These are phyloP conservation scores for Araneus ventricosus DNA, from an alignment of 1,140 invertebrate genomes.

Conservation along the genomic window DNA sequence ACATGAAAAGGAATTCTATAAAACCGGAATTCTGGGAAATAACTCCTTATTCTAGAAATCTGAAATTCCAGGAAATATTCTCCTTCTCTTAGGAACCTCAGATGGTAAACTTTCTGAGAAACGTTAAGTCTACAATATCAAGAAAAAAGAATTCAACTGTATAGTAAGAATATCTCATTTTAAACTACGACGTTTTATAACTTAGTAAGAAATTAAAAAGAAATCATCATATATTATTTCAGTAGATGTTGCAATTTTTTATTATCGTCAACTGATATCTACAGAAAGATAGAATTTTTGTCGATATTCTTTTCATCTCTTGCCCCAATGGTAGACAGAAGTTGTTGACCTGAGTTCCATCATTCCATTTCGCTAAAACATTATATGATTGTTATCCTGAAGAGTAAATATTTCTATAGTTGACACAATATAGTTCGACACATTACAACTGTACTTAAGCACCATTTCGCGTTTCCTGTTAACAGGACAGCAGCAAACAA, in stretches of 20 bases:
- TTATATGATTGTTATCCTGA: not conserved
- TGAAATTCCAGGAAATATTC: too few species aligned
- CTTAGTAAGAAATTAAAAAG: too few species aligned
- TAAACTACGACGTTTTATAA: too few species aligned
- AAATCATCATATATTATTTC: too few species aligned
- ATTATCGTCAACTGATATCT: not conserved
- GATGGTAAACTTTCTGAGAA: too few species aligned
- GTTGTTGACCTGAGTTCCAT: not conserved
- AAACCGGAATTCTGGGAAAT: too few species aligned
- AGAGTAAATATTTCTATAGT: not conserved
- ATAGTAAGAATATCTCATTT: too few species aligned
- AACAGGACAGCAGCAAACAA: not conserved
- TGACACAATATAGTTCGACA: not conserved
- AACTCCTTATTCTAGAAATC: too few species aligned
- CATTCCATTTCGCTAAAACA: not conserved
- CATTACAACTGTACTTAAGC: not conserved
- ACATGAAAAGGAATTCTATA: too few species aligned
- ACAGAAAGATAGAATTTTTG: not conserved
- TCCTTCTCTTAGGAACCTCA: too few species aligned
- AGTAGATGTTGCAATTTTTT: not conserved
- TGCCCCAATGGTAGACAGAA: not conserved
- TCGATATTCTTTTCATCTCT: not conserved
- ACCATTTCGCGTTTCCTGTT: not conserved
- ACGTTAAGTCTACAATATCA: too few species aligned
- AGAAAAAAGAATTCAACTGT: too few species aligned